Evolutionary conservation across 2,797 vertebrate species (phyloP), one percentile per base, ranked within the genome.

Genomic region (Uromys caudimaculatus): DNA sequence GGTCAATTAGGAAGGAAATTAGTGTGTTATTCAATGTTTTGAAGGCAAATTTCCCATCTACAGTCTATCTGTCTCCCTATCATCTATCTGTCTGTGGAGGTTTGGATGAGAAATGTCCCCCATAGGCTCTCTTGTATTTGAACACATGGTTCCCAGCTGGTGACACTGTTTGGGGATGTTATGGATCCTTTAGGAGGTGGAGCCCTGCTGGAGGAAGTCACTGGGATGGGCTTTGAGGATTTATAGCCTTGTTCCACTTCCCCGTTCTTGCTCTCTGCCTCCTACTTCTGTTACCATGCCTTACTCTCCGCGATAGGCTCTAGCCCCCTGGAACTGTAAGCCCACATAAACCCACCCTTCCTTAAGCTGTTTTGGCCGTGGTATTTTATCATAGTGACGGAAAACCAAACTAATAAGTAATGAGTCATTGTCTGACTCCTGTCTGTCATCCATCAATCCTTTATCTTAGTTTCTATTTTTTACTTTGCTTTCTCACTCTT

Each of bases 1-100:
- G 23, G 6, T 94, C 29, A 83, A 60, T 54, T 41, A 35, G 54
- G 90, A 93, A 41, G 44, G 35, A 85, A 95, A 82, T 24, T 44
- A 95, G 83, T 27, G 50, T 67, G 90, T 67, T 81, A 54, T 44
- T 64, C 83, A 67, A 77, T 79, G 58, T 14, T 95, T 93, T 84
- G 41, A 91, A 81, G 58, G 73, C 8, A 58, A 79, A 50, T 60
- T 38, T 3, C 50, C 17, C 23, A 78, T 78, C 8, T 64, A 1
- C 44, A 44, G n/a, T 19, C 58, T 76, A 41, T 71, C 19, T 86
- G 47, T 71, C 64, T 14, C 12, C 67, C 21, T 54, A 32, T 73
- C 44, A 23, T 79, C n/a, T 76, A 8, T 83, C 3, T 52, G 35
- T 71, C 14, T 87, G 9, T 87, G 50, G 83, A 67, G 62, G 64